A percentile compares a stretch with the other conserved stretches of the same genome.
phyloP scores from a whole-genome alignment of 2,797 vertebrate genomes.

The Characodon lateralis region DNA sequence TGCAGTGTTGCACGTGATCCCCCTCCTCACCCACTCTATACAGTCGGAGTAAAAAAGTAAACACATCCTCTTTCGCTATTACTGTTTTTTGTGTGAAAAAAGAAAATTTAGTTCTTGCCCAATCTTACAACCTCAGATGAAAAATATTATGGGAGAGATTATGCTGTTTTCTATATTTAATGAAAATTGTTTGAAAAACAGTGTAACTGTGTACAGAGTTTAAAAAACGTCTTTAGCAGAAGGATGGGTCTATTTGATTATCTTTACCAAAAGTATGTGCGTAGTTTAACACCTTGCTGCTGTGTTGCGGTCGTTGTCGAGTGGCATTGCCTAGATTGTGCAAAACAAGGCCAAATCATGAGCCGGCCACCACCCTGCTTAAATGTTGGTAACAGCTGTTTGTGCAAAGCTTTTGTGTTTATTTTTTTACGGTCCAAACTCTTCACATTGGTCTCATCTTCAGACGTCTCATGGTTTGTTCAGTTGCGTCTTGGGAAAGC shows the following conservation, averaged over 20 bases:
- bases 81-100: background rate
- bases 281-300: background rate
- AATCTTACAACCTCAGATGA: slow-evolving; percentile 1
- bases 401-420: background rate
- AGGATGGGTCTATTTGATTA: background rate
- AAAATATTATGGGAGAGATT: background rate
- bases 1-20: slow-evolving; percentile 23
- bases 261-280: background rate
- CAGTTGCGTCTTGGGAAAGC: background rate
- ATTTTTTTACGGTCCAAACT: background rate
- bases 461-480: background rate
- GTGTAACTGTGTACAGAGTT: background rate
- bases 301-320: background rate
- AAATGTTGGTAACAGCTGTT: background rate
- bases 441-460: background rate
- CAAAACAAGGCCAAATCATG: background rate
- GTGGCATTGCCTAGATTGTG: background rate
- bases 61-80: background rate
- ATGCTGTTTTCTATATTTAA: background rate
- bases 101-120: background rate
- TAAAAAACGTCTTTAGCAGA: background rate
- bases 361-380: background rate
- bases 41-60: background rate
- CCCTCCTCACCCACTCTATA: background rate
- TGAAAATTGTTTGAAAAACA: background rate